phyloP scores from a whole-genome alignment of 2,888 invertebrate genomes.

The Diadromus collaris region DNA sequence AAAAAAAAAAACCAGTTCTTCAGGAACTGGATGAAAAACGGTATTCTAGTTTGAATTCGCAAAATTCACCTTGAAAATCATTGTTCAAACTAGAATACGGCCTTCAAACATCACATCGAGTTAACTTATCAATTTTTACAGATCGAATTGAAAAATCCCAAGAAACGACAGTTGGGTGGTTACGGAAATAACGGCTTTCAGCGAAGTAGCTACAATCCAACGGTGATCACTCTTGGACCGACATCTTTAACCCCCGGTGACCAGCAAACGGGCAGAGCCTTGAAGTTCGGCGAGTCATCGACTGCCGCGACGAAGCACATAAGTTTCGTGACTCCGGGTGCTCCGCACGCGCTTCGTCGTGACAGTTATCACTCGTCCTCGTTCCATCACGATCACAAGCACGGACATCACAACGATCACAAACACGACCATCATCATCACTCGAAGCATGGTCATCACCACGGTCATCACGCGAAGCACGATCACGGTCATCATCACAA shows the following conservation, averaged over 20 bases:
- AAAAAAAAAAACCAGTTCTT: too few species aligned
- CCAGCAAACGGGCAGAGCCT: slow-evolving; percentile 45
- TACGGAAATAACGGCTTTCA: slow-evolving; percentile 56
- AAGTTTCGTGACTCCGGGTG: slow-evolving; percentile 48
- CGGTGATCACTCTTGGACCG: slow-evolving; percentile 29
- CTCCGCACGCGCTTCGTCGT: slow-evolving; percentile 33
- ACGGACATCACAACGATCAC: slow-evolving; percentile 67
- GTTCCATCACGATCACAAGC: slow-evolving; percentile 65
- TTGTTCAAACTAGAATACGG: too few species aligned
- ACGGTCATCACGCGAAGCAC: slow-evolving; percentile 62
- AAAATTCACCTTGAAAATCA: too few species aligned
- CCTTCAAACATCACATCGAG: neutral
- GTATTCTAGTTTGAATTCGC: too few species aligned
- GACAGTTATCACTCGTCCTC: slow-evolving; percentile 62
- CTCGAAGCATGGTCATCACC: slow-evolving; percentile 58
- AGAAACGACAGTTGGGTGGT: slow-evolving; percentile 70
- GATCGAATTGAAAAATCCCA: slow-evolving; percentile 61
- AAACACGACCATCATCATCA: slow-evolving; percentile 65
- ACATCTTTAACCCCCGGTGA: slow-evolving; percentile 49
- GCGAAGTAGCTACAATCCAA: slow-evolving; percentile 37
- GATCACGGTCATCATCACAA: slow-evolving; percentile 71
- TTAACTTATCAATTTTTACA: slow-evolving; percentile 7
- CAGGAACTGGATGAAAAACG: too few species aligned
- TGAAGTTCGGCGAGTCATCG: slow-evolving; percentile 10
- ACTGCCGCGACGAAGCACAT: slow-evolving; percentile 39